Base-by-base conservation (phyloP, 2,797 vertebrate genomes). In the Dicrostonyx torquatus region DNA sequence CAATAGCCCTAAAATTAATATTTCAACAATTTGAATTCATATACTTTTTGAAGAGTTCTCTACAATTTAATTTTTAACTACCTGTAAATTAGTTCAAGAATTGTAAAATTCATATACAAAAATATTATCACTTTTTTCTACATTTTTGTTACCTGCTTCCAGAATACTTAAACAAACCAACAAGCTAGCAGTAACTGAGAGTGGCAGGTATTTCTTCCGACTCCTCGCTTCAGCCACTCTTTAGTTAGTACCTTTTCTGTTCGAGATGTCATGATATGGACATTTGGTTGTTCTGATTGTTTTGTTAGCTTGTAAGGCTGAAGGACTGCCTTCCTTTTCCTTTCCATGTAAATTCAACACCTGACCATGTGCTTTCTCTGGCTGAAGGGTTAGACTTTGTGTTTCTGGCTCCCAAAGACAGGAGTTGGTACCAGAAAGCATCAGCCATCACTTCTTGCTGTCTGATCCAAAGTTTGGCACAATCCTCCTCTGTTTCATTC, bases 1-100 rank as follows among this genome's bases (percentile, higher is more conserved):
- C 6, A 76, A 68, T 78, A 80, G 24, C 6, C 15, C 1, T 94
- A n/a, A 31, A 48, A 70, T 88, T 84, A 17, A 5, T 87, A 50
- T 75, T 26, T 62, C 78, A 89, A 45, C 48, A 43, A 6, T 96
- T 94, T 82, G 40, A 89, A 43, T 86, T 60, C 48, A 26, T 77
- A 48, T 76, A 37, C 6, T 14, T 18, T 89, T 5, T 90, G 31
- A 89, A 17, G 73, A n/a, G 58, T 68, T 94, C 79, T 93, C 43
- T 79, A 9, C 77, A 90, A 58, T 40, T 94, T 70, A 58, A 8
- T 89, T 8, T 70, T 43, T 95, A 45, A 37, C 53, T 53, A 66
- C 6, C 58, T 87, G 6, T 83, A 87, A 45, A 26, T 11, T 87
- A 73, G 4, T 53, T 78, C 80, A 48, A 37, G 14, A 79, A 70